Base-by-base conservation (phyloP, 1,140 invertebrate genomes). In the Dendroctonus valens region DNA sequence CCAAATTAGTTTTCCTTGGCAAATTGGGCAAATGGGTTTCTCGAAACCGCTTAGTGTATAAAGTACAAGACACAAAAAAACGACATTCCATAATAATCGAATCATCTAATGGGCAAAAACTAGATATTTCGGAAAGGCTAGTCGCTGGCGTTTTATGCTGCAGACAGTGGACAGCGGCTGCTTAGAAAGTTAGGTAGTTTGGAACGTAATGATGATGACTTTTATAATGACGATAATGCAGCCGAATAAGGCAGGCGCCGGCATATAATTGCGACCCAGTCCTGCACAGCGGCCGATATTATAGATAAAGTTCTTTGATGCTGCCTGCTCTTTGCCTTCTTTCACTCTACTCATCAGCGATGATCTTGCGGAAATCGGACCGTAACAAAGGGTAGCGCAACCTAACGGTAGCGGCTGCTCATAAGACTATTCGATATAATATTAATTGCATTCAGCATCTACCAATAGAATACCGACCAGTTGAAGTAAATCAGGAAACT, bases 181-280 rank as follows among this genome's bases (percentile, higher is more conserved):
- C 46, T 50, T 65, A 65, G 62, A 65, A 65, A 65, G 62, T 41
- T 65, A 65, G 62, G 62, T 65, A 65, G 62, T 61, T 65, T 44
- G 15, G n/a, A 44, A 65, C 38, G 70, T 72, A 70, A 72, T 72
- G 71, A 72, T 72, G 71, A 72, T 72, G 71, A 72, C 71, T 72
- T 70, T 65, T 72, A 70, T 72, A 72, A 72, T 70, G 69, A 70
- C 64, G 68, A 72, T 72, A 72, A 72, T 72, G 69, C 61, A 57
- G 68, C 59, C 66, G 67, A 59, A 69, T 68, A 71, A 66, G 62
- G 61, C 69, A 68, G 71, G 71, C 71, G 71, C 71, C 71, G 69
- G 63, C 52, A 49, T 57, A 65, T 65, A 65, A 65, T 65, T 65
- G 62, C 62, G 62, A 55, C 62, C 42, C 53, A 41, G 52, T 65